Evolutionary conservation across 2,888 invertebrate species (phyloP), one percentile per base, ranked within the genome.

Genomic region (Saturnia japonica): DNA sequence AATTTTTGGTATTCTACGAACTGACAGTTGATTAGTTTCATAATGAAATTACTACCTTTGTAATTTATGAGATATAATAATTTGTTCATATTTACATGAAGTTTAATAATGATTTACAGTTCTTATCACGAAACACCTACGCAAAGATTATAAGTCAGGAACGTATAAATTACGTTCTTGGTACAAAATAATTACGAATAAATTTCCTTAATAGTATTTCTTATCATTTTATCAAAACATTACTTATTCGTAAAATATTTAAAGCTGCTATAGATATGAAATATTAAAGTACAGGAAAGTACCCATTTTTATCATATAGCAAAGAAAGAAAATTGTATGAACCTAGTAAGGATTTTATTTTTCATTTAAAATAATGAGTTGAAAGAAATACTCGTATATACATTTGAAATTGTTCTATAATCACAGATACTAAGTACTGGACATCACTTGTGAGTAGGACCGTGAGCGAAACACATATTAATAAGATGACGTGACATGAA

Each of bases 21-120:
- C 76, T 75, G 76, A 75, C 76, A 76, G 78, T 76, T 81, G 77
- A 83, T 80, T 80, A 78, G 76, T 79, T 80, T 78, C 70, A 51
- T 78, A 79, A 82, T 81, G 73, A 79, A 81, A 82, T 83, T 79
- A 75, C 75, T 71, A 77, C 74, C 74, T 75, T 74, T 60, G 57
- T 60, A 25, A 60, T 60, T 16, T 60, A 60, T 14, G 57, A 60
- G 28, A 12, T 14, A 28, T 14, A 60, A 60, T 12, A 9, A 54
- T 54, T 54, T 22, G 22, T 54, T 54, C 19, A 54, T 54, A 54
- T 54, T 54, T 54, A 54, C 22, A 54, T 9, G 12, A 22, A 54
- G 11, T 9, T 54, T 54, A 54, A 54, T 60, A 28, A 60, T 60
- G 28, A 28, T 60, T 28, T 60, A 60, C 14, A 1, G 57, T 28